phyloP scores from a whole-genome alignment of 2,113 vertebrate species.

The Nannobrachium achirus region DNA sequence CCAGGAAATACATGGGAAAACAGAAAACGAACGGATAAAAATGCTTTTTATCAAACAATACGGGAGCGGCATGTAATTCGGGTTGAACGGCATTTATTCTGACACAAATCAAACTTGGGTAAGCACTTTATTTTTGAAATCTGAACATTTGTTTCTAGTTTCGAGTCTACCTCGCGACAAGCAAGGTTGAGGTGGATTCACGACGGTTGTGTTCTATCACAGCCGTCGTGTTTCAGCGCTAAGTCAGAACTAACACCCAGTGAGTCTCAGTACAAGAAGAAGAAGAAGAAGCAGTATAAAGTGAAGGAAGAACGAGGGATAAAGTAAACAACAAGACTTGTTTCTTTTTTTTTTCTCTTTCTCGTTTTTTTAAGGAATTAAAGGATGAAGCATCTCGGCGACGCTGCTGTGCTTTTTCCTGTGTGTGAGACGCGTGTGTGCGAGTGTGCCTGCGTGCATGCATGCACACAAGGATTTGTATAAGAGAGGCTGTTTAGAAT shows the following conservation, averaged over 20 bases:
- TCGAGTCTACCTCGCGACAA: too few relatives aligned
- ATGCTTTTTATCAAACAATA: too few relatives aligned
- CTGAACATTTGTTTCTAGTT: too few relatives aligned
- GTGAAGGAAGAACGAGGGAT: conserved; percentile 33
- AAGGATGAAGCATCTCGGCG: conserved; percentile 8
- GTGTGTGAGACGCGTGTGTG: background rate
- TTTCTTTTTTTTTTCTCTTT: conserved; percentile 35
- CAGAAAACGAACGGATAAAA: too few relatives aligned
- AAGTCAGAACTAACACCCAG: conserved; percentile 70
- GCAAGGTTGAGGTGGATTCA: too few relatives aligned
- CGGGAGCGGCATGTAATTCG: too few relatives aligned
- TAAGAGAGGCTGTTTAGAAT: conserved; percentile 35
- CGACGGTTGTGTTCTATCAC: too few relatives aligned
- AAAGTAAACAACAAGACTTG: conserved; percentile 46
- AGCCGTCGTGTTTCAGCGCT: too few relatives aligned
- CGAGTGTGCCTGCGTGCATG: background rate
- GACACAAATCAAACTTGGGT: too few relatives aligned
- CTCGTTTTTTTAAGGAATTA: conserved; percentile 71
- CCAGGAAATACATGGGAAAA: too few relatives aligned
- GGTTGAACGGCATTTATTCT: too few relatives aligned
- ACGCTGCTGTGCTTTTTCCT: conserved; percentile 63
- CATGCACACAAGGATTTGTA: conserved; percentile 30
- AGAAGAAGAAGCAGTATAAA: conserved; percentile 51
- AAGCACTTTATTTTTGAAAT: too few relatives aligned
- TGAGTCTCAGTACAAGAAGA: conserved; percentile 61